Evolutionary conservation across 2,797 vertebrate genomes (phyloP), one percentile per base, ranked within the genome.

Genomic region (Enteromius treurensis): DNA sequence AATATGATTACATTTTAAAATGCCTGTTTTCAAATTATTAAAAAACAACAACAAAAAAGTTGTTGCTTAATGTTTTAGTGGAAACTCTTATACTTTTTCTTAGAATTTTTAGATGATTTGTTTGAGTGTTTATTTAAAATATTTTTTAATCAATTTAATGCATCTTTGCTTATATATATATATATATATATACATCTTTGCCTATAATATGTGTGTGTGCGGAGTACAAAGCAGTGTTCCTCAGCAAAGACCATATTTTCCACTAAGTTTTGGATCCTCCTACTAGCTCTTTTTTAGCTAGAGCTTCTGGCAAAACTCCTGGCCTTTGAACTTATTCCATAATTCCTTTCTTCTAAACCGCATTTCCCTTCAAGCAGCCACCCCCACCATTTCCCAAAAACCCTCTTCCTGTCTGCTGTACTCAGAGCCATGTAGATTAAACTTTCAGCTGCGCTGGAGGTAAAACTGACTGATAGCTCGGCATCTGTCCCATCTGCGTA

Each of bases 381-480:
- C 67, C 40, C 51, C 49, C 49, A 45, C 32, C n/a, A 32, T 23
- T 21, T 47, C 40, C 21, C 47, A 29, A 64, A 75, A 75, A 75
- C 19, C 60, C 34, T 58, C 71, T 53, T n/a, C 77, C 71, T 55
- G 17, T 34, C 83, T 62, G 45, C 55, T 74, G 67, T 74, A 80
- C 32, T 49, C 81, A 79, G 79, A 53, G 29, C 32, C 69, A 55
- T 58, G 42, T 49, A 47, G 65, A 83, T 80, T 32, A 86, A 83
- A 69, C 71, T 74, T 55, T 74, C 51, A 69, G 21, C 77, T 6
- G 40, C 3, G 5, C 37, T 70, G 73, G 78, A 83, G 17, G 67
- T 84, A 71, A 47, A 34, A 68, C 65, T 83, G 83, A 88, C 68
- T 82, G 85, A 88, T 83, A 73, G 69, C 60, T 67, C 19, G 47